Base-by-base conservation (phyloP, 2,113 vertebrate genomes). In the Beaufortia kweichowensis region DNA sequence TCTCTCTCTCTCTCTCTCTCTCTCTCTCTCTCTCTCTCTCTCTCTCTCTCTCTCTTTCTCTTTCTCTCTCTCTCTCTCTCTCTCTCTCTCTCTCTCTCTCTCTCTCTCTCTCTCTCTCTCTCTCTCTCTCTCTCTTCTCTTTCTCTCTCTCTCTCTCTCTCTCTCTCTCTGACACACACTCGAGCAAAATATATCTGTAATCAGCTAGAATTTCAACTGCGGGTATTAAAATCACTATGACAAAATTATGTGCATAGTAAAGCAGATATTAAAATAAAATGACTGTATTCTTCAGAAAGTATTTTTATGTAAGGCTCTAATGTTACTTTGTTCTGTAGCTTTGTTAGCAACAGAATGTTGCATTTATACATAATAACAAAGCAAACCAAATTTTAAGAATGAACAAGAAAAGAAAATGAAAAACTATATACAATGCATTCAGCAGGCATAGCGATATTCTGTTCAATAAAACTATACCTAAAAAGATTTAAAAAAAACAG, bases 141-240 rank as follows among this genome's bases (percentile, higher is more conserved):
- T n/a, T n/a, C 1, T 50, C 7, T 48, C 64, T 29, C 12, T 8
- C 26, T 24, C 12, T 24, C 62, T 10, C 28, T 2, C 7, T 26
- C 63, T n/a, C n/a, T 7, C 33, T 7, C 33, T 7, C 4, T 7
- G 6, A 35, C 33, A 35, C 33, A 35, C 33, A 8, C 33, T 8
- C 33, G 10, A 39, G 26, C 39, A 67, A 2, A 26, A 9, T 26
- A 48, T 26, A 12, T 29, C 43, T 46, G n/a, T 7, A 29, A 50
- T 68, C 43, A 29, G 65, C 41, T 68, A 21, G 46, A 50, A 21
- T 50, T 29, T 10, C n/a, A n/a, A n/a, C n/a, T n/a, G n/a, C n/a
- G n/a, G n/a, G n/a, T n/a, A n/a, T n/a, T n/a, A n/a, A n/a, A n/a
- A n/a, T n/a, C n/a, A n/a, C n/a, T n/a, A n/a, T n/a, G n/a, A n/a